A percentile compares a stretch with the other conserved stretches of the same genome.
Conservation (phyloP, 2,113 vertebrate genomes). For the Atherinomorus stipes region DNA sequence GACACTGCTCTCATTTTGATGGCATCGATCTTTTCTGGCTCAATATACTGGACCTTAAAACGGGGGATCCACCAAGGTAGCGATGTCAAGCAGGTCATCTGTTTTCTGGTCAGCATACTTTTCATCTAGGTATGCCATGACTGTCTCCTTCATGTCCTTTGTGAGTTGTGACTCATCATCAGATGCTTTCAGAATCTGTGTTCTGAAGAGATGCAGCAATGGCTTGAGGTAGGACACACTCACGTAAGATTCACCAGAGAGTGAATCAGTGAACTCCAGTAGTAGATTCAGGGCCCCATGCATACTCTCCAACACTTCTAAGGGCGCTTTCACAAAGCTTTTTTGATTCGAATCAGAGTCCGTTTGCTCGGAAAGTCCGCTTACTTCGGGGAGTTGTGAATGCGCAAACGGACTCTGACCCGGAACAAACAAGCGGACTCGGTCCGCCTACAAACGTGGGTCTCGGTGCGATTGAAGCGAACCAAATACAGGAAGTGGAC, state of each 20-base stretch:
- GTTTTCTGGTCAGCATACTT: background rate
- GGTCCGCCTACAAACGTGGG: too few relatives aligned
- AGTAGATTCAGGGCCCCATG: background rate
- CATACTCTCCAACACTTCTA: too few relatives aligned
- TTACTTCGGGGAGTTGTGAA: too few relatives aligned
- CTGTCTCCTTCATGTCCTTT: background rate
- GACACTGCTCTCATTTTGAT: slow-evolving; percentile 6
- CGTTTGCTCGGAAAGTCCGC: too few relatives aligned
- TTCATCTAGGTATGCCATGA: background rate
- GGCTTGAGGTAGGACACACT: background rate
- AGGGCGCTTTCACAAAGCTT: too few relatives aligned
- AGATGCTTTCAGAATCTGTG: background rate
- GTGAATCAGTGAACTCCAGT: background rate
- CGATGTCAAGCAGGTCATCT: background rate
- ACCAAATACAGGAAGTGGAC: too few relatives aligned
- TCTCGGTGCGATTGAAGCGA: too few relatives aligned
- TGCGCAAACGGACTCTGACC: too few relatives aligned
- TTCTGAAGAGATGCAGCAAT: background rate
- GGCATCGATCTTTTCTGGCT: background rate
- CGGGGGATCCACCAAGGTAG: background rate
- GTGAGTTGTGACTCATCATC: background rate
- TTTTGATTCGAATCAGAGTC: too few relatives aligned
- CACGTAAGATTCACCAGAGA: background rate
- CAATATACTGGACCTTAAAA: background rate
- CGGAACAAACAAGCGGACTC: too few relatives aligned